Conservation (phyloP, 1,140 invertebrate species). For the Vollenhovia emeryi region DNA sequence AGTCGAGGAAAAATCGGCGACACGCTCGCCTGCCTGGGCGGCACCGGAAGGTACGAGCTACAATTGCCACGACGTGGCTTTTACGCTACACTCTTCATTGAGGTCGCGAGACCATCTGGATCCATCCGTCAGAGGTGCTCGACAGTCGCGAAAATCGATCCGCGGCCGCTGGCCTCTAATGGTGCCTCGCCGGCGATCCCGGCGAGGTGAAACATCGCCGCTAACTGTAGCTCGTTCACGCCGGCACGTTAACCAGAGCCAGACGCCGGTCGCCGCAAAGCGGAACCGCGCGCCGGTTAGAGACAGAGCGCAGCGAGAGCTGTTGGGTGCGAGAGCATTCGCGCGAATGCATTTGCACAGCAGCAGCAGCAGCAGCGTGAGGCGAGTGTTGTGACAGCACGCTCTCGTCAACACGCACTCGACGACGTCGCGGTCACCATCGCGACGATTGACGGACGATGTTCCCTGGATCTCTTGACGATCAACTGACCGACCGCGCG, state of each 20-base stretch:
- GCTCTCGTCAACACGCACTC: constrained; percentile 13
- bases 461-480: background rate
- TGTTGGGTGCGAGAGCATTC: background rate
- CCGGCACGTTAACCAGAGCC: constrained; percentile 47
- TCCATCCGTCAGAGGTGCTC: background rate
- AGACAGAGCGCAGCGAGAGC: background rate
- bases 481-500: constrained; percentile 4
- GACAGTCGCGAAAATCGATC: background rate
- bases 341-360: background rate
- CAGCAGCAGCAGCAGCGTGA: background rate
- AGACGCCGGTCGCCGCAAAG: constrained; percentile 28
- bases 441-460: constrained; percentile 31
- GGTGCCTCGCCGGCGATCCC: background rate
- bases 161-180: background rate
- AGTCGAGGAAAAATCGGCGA: background rate
- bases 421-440: constrained; percentile 21
- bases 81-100: background rate
- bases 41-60: constrained; percentile 7
- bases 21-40: background rate
- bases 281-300: constrained; percentile 34
- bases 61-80: background rate
- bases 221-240: constrained; percentile 56
- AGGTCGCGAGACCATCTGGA: background rate
- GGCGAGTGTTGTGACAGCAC: constrained; percentile 10
- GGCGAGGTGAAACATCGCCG: constrained; percentile 9